Conservation (phyloP, 2,113 vertebrate genomes). For the Paratilapia polleni region DNA sequence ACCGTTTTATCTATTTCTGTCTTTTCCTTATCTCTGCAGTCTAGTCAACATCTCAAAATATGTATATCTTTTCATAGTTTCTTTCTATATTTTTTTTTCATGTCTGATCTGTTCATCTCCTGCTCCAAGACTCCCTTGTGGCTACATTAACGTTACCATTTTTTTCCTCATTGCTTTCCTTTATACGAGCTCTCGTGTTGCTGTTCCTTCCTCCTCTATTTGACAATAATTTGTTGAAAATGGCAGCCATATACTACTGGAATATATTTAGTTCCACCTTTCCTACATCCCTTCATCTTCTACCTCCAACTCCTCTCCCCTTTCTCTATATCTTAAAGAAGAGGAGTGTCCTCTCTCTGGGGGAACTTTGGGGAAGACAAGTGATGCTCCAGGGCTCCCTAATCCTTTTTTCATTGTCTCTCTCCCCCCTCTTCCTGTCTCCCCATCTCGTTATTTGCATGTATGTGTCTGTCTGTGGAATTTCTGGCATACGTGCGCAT, state of each 20-base stretch:
- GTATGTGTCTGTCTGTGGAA: slow-evolving; percentile 56
- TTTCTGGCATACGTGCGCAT: slow-evolving; percentile 40
- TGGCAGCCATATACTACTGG: slow-evolving; percentile 15
- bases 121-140: slow-evolving; percentile 31
- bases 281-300: slow-evolving; percentile 37
- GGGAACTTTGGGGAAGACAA: slow-evolving; percentile 67
- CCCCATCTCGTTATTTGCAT: slow-evolving; percentile 67
- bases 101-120: slow-evolving; percentile 39
- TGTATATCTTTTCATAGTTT: slow-evolving; percentile 38
- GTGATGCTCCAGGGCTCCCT: slow-evolving; percentile 64
- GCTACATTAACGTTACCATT: slow-evolving; percentile 27
- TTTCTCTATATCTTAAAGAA: slow-evolving; percentile 23
- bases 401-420: slow-evolving; percentile 51
- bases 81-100: slow-evolving; percentile 27
- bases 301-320: slow-evolving; percentile 35
- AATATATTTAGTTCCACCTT: slow-evolving; percentile 57
- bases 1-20: slow-evolving; percentile 53
- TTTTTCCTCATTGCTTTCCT: slow-evolving; percentile 3
- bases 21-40: slow-evolving; percentile 4
- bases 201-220: slow-evolving; percentile 16
- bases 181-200: slow-evolving; percentile 14
- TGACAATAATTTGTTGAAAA: slow-evolving; percentile 60
- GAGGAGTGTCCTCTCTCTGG: slow-evolving; percentile 60
- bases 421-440: slow-evolving; percentile 38
- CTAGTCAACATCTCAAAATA: slow-evolving; percentile 42